A percentile compares a stretch with the other conserved stretches of the same genome.
Conservation (phyloP, 2,888 invertebrate genomes). For the Apocheima hispidaria region DNA sequence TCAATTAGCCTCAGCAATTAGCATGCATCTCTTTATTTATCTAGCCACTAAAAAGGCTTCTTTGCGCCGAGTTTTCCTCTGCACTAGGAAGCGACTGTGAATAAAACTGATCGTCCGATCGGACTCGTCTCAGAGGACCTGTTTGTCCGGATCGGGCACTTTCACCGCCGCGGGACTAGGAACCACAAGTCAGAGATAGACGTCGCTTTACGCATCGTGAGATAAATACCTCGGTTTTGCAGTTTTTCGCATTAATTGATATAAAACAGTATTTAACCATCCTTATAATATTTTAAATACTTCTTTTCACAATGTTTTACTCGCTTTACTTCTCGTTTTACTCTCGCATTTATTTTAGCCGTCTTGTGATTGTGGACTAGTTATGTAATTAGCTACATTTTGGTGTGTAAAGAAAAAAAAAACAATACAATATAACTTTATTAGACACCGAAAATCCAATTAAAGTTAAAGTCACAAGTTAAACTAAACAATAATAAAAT, state of each 20-base stretch:
- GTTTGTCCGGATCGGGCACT: constrained; percentile 40
- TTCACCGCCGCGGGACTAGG: constrained; percentile 36
- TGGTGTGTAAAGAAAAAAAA: too few relatives aligned
- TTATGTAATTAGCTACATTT: too few relatives aligned
- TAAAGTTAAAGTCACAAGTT: too few relatives aligned
- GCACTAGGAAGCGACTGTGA: background rate
- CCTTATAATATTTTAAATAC: too few relatives aligned
- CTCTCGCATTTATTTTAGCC: too few relatives aligned
- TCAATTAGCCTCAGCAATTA: background rate
- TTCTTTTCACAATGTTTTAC: too few relatives aligned
- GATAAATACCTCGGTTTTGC: background rate
- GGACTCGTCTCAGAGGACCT: constrained; percentile 29
- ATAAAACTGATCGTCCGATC: constrained; percentile 1
- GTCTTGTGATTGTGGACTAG: too few relatives aligned
- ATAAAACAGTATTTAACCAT: too few relatives aligned
- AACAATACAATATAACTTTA: too few relatives aligned
- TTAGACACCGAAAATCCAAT: too few relatives aligned
- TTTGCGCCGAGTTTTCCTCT: background rate
- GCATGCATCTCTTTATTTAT: background rate
- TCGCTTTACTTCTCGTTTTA: too few relatives aligned
- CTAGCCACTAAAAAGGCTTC: background rate
- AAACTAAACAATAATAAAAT: too few relatives aligned
- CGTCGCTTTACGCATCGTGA: background rate
- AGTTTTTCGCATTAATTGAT: background rate
- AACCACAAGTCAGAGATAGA: background rate